Base-by-base conservation (phyloP, 1,140 invertebrate species). In the Triops cancriformis region DNA sequence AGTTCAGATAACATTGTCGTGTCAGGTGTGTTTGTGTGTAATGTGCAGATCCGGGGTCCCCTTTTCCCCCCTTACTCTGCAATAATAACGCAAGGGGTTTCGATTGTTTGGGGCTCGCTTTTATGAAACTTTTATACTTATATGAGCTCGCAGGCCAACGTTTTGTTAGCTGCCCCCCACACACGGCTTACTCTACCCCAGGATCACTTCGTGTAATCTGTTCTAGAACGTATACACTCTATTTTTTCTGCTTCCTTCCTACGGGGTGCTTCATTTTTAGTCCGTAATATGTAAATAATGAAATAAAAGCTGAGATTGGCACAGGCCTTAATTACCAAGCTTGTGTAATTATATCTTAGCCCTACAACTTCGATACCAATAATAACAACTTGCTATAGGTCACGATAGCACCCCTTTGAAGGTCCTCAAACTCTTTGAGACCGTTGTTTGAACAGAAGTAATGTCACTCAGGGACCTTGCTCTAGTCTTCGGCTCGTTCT, bases 111-210 rank as follows among this genome's bases (percentile, higher is more conserved):
- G 51, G 23, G 51, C 18, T 64, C 14, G 51, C n/a, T 64, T 64
- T 64, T 64, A 64, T 64, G 51, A 64, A 64, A 64, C 51, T 64
- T 64, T 64, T 64, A 64, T 64, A 64, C 18, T 64, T 64, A 64
- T 18, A 64, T 64, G 14, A 23, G 51, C 31, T 37, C 31, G 31
- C 2, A 37, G 31, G 31, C 31, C 7, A 64, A 64, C 51, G 18
- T 64, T 64, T 64, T 64, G 51, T 23, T 64, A 2, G 45, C 14
- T 64, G 45, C 45, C 45, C 45, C 45, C 14, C 45, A 23, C 51
- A 64, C 18, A 64, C 51, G 14, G 14, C 51, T 64, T 64, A 64
- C 14, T n/a, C 14, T 14, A 23, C 14, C 45, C 45, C 14, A 14
- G 6, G 14, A n/a, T 64, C 0, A 5, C 51, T 14, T 23, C 51